Evolutionary conservation across 2,888 invertebrate genomes (phyloP), one percentile per base, ranked within the genome.

Genomic region (Leptothorax acervorum): DNA sequence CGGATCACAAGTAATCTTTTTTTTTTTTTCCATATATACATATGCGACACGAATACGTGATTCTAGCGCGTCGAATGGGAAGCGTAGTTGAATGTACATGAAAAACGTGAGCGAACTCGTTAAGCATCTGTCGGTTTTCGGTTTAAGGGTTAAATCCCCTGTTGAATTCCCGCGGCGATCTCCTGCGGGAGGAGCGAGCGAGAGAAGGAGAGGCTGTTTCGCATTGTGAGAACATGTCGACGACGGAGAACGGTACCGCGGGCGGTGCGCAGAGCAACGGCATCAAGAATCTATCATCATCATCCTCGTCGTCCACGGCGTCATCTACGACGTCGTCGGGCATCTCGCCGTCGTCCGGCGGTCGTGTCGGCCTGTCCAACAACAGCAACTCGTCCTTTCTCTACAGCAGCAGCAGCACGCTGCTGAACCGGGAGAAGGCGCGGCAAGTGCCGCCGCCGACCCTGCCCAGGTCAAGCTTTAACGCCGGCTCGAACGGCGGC

Each of bases 361-460:
- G 87, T 89, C 35, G 86, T 89, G 70, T 90, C 92, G 48, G 87
- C 6, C 79, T 91, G 9, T 85, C 93, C 31, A 94, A 93, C 89
- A 95, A 51, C 53, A 78, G 76, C 66, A 78, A 94, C 87, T 91
- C 94, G 57, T 95, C 94, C 68, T 94, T 94, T 89, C 91, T 94
- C 45, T 94, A 94, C 90, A 93, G 94, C 85, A 92, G 92, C 86
- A 94, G 92, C 86, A 94, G 93, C 78, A 93, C 94, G 65, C 88
- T 93, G 88, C 86, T 93, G 45, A 93, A 90, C 81, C 93, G 94
- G 57, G 94, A 94, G 35, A 92, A 94, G 79, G 89, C 92, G 88
- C 95, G 97, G 91, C 97, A 97, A 81, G 97, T 97, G 91, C 97
- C 97, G 90, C 97, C 97, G 85, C 97, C 97, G 78, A 97, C 97